Evolutionary conservation across 2,113 vertebrate species (phyloP).

Genomic region (Sander lucioperca): DNA sequence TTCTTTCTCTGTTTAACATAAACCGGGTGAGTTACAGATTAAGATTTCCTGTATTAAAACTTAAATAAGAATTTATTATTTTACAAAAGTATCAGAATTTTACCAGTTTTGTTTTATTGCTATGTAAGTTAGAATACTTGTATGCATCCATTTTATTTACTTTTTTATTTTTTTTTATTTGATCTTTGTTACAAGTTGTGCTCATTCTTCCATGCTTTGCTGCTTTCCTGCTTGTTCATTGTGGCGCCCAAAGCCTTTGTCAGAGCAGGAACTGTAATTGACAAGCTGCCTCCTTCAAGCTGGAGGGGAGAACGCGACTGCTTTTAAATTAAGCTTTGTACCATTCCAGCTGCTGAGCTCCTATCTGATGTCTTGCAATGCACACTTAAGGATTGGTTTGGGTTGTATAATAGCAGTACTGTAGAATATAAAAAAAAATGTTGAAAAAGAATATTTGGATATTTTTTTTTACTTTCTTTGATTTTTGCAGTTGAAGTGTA

Average conservation of each 20-base stretch:
- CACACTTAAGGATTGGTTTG: conserved; percentile 60
- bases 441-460: conserved; percentile 71
- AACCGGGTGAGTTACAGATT: background rate
- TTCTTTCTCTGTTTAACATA: background rate
- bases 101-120: background rate
- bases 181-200: conserved; percentile 51
- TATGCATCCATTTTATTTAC: conserved; percentile 42
- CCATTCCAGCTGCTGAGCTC: conserved; percentile 68
- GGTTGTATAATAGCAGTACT: conserved; percentile 67
- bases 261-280: conserved; percentile 75
- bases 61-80: background rate
- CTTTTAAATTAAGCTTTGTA: conserved; percentile 73
- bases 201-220: conserved; percentile 49
- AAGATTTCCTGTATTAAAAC: background rate
- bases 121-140: conserved; percentile 10
- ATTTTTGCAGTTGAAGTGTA: conserved; percentile 62
- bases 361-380: conserved; percentile 67
- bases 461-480: conserved; percentile 62
- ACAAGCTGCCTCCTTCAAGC: conserved; percentile 76
- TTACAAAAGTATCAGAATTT: background rate
- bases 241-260: conserved; percentile 71
- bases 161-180: conserved; percentile 1
- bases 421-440: conserved; percentile 62
- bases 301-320: conserved; percentile 67
- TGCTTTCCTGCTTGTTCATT: conserved; percentile 54